phyloP scores from a whole-genome alignment of 2,797 vertebrate genomes.

The Rallus crepitans region DNA sequence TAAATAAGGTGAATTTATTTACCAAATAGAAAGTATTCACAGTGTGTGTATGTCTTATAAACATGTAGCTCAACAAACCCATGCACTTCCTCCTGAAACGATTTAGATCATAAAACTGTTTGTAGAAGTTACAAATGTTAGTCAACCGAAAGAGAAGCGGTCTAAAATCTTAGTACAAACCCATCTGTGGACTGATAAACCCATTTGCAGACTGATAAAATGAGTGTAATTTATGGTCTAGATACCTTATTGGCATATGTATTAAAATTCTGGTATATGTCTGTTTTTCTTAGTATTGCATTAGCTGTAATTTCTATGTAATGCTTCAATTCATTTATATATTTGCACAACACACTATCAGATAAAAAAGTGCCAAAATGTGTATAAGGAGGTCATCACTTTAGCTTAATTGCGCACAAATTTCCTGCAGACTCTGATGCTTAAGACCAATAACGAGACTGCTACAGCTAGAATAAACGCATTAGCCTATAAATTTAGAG shows the following conservation, averaged over 20 bases:
- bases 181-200: slow-evolving; percentile 72
- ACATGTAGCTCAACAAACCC: slow-evolving; percentile 23
- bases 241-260: slow-evolving; percentile 69
- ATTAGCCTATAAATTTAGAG: slow-evolving; percentile 80
- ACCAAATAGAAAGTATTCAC: slow-evolving; percentile 9
- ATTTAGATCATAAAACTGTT: slow-evolving; percentile 56
- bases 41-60: not conserved
- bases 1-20: slow-evolving; percentile 34
- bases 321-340: slow-evolving; percentile 80
- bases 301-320: slow-evolving; percentile 79
- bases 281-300: slow-evolving; percentile 75
- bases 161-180: slow-evolving; percentile 62
- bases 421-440: slow-evolving; percentile 75
- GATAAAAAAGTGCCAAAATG: slow-evolving; percentile 79
- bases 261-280: slow-evolving; percentile 72
- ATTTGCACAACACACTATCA: slow-evolving; percentile 74
- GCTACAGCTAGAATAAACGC: slow-evolving; percentile 79
- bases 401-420: slow-evolving; percentile 80
- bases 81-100: slow-evolving; percentile 49
- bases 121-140: slow-evolving; percentile 57
- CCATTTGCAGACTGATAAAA: slow-evolving; percentile 77
- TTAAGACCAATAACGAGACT: slow-evolving; percentile 74
- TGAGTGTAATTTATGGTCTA: slow-evolving; percentile 56
- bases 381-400: slow-evolving; percentile 73
- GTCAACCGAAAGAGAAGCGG: slow-evolving; percentile 53